Evolutionary conservation across 2,113 vertebrate species (phyloP).

Genomic region (Eulemur macaco): DNA sequence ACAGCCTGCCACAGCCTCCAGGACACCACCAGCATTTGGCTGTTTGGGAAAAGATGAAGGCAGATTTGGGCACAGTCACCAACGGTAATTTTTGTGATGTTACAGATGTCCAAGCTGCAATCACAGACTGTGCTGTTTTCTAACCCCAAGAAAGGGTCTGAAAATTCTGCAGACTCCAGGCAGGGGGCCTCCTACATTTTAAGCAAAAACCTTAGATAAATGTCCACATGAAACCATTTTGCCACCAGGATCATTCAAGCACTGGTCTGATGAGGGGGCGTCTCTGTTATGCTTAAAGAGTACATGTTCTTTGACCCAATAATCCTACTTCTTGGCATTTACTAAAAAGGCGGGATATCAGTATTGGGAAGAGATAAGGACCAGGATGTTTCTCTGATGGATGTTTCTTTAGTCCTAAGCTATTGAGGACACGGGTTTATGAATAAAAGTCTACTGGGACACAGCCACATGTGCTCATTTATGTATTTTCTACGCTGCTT

Average conservation of each 20-base stretch:
- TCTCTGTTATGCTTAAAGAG: neutral
- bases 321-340: neutral
- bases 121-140: neutral
- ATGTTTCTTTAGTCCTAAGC: too few relatives aligned
- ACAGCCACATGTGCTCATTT: too few relatives aligned
- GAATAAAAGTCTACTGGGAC: neutral
- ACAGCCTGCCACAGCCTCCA: neutral
- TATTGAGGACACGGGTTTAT: neutral
- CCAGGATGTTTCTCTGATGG: neutral
- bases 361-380: neutral
- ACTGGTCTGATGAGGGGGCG: neutral
- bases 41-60: neutral
- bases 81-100: neutral
- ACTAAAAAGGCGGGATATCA: neutral
- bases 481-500: fast-evolving
- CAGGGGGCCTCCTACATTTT: neutral
- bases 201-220: conserved; percentile 8
- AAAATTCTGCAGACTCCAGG: neutral
- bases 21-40: fast-evolving
- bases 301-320: neutral
- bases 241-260: neutral
- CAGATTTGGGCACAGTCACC: neutral
- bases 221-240: neutral
- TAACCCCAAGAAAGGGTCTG: neutral
- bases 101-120: neutral